Evolutionary conservation across 1,140 invertebrate species (phyloP).

Genomic region (Wasmannia auropunctata): DNA sequence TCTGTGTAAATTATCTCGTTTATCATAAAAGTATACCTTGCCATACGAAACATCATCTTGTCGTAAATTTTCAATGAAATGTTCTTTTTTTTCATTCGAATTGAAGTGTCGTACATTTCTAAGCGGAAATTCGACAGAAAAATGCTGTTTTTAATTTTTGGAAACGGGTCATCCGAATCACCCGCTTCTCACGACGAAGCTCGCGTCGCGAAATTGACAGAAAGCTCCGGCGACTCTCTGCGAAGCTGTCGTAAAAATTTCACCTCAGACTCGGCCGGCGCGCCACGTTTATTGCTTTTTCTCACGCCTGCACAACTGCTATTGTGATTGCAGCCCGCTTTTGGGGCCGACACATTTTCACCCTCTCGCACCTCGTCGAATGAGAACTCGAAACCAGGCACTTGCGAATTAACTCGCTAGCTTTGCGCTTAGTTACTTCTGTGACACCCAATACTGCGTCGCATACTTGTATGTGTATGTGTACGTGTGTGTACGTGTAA

Average conservation of each 20-base stretch:
- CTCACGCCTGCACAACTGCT: background rate
- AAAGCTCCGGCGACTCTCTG: background rate
- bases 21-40: background rate
- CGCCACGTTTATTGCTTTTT: background rate
- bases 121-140: background rate
- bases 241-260: conserved; percentile 6
- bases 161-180: background rate
- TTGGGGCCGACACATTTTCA: conserved; percentile 8
- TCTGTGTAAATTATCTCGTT: background rate
- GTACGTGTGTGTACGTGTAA: background rate
- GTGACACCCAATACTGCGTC: conserved; percentile 35
- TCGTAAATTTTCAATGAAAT: background rate
- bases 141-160: background rate
- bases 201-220: conserved; percentile 14
- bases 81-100: background rate
- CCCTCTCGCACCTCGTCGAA: conserved; percentile 38
- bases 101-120: background rate
- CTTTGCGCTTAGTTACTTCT: conserved; percentile 34
- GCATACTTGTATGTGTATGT: conserved; percentile 17
- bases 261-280: background rate
- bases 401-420: conserved; percentile 38
- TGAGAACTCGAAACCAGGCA: conserved; percentile 38
- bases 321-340: background rate
- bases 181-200: background rate
- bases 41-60: background rate